phyloP scores from a whole-genome alignment of 1,140 invertebrate genomes.

The Cydia splendana region DNA sequence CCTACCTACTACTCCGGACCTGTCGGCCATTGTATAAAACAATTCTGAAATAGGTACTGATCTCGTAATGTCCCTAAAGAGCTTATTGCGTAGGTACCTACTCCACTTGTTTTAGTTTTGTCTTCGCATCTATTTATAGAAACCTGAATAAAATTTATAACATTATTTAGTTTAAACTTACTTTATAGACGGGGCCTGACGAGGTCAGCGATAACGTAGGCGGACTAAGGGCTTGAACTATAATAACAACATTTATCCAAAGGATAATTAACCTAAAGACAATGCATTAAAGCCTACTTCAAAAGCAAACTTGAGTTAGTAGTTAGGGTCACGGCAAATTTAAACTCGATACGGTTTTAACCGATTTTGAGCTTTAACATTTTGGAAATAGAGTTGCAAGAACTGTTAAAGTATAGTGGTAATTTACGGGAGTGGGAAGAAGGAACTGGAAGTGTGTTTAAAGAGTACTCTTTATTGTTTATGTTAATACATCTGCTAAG shows the following conservation, averaged over 20 bases:
- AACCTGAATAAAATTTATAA: slow-evolving; percentile 15
- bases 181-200: slow-evolving; percentile 42
- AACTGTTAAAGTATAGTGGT: not conserved
- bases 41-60: too few species aligned
- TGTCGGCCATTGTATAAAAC: not conserved
- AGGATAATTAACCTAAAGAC: slow-evolving; percentile 37
- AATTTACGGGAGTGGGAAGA: slow-evolving; percentile 6
- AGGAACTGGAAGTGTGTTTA: slow-evolving; percentile 24
- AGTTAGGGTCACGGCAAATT: slow-evolving; percentile 2
- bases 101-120: not conserved
- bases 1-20: too few species aligned
- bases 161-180: slow-evolving; percentile 28
- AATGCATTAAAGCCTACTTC: not conserved
- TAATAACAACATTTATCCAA: slow-evolving; percentile 37
- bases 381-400: not conserved
- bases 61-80: not conserved
- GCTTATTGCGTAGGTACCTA: not conserved
- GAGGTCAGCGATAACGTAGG: slow-evolving; percentile 43
- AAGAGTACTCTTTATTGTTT: not conserved
- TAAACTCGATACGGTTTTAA: not conserved
- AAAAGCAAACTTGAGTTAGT: not conserved
- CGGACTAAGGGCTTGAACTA: slow-evolving; percentile 43
- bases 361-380: not conserved
- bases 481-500: slow-evolving; percentile 21
- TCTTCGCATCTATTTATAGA: not conserved